Evolutionary conservation across 1,140 invertebrate genomes (phyloP).

Genomic region (Kradibia gibbosae): DNA sequence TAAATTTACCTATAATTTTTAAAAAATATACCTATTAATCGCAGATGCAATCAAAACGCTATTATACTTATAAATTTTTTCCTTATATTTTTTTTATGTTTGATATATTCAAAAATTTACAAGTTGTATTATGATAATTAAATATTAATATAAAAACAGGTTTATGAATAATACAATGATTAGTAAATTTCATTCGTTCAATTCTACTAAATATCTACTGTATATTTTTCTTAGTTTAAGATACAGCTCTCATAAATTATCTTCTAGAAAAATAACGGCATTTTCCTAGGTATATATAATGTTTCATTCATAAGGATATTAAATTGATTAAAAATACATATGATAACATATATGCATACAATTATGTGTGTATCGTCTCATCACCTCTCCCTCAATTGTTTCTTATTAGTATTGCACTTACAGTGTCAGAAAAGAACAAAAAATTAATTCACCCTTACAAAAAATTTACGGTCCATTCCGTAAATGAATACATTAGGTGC

Average conservation of each 20-base stretch:
- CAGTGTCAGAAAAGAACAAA: not conserved
- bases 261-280: not conserved
- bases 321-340: not conserved
- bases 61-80: no score
- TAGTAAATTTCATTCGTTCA: not conserved
- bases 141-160: not conserved
- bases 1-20: no score
- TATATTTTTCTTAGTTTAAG: not conserved
- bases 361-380: not conserved
- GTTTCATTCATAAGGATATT: not conserved
- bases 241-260: not conserved
- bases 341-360: not conserved
- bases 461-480: not conserved
- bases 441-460: not conserved
- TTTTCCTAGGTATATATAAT: not conserved
- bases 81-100: no score
- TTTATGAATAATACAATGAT: not conserved
- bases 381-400: not conserved
- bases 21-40: no score
- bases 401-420: not conserved
- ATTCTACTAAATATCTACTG: not conserved
- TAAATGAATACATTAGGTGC: not conserved
- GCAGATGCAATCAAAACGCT: no score
- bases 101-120: no score
- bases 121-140: not conserved